Conservation (phyloP, 2,888 invertebrate genomes). For the Xanthia togata region DNA sequence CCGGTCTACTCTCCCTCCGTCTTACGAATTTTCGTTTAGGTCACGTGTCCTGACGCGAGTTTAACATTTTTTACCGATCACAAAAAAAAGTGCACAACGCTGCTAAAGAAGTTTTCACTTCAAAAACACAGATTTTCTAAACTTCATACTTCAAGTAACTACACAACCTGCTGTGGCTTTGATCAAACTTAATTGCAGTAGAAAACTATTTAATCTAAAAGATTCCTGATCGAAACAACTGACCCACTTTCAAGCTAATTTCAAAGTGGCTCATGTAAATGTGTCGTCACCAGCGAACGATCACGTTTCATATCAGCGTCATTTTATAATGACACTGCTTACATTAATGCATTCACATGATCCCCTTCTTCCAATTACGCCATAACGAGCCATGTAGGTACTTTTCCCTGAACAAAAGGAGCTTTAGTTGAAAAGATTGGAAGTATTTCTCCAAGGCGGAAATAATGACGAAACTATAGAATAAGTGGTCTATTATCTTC, state of each 20-base stretch:
- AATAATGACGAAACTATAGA: constrained; percentile 21
- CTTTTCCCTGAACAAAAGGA: constrained; percentile 9
- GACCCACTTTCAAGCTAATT: constrained; percentile 7
- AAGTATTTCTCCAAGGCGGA: neutral
- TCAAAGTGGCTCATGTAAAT: constrained; percentile 16
- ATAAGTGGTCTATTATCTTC: neutral
- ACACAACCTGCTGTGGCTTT: too few relatives aligned
- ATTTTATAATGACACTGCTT: constrained; percentile 68
- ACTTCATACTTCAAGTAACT: too few relatives aligned
- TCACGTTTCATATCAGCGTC: constrained; percentile 71
- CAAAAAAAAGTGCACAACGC: too few relatives aligned
- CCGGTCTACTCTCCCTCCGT: too few relatives aligned
- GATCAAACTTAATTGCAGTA: too few relatives aligned
- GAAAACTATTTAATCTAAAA: neutral
- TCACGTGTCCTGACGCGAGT: too few relatives aligned
- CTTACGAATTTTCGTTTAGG: too few relatives aligned
- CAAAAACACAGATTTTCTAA: too few relatives aligned
- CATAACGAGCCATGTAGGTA: constrained; percentile 33
- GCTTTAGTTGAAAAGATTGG: constrained; percentile 12
- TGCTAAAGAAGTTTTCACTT: too few relatives aligned
- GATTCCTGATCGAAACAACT: neutral
- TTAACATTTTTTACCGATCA: too few relatives aligned
- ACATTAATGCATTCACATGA: constrained; percentile 66
- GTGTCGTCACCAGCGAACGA: constrained; percentile 28
- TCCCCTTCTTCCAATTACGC: constrained; percentile 50